Base-by-base conservation (phyloP, 2,888 invertebrate species). In the Schizaphis graminum region DNA sequence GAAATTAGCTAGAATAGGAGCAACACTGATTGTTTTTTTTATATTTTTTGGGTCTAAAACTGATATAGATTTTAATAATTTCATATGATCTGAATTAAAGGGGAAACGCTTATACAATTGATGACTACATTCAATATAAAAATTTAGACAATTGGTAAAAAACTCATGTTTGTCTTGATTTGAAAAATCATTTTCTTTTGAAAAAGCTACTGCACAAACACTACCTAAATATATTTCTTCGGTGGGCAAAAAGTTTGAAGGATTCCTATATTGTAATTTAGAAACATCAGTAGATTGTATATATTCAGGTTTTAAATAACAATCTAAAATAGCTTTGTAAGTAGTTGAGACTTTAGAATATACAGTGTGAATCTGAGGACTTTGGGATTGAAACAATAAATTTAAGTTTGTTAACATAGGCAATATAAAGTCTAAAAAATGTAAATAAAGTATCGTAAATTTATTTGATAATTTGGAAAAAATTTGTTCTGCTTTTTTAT, bases 291-390 rank as follows among this genome's bases (percentile, higher is more conserved):
- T 61, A 67, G 26, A n/a, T 41, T 61, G 28, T 47, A 91, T n/a
- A 44, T 91, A 77, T 24, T 61, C 91, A 5, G 91, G 67, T 67
- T 57, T 44, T 49, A 91, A 49, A 28, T 91, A 91, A 47, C 67
- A 91, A 49, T 49, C 49, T 21, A 91, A 41, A 28, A 91, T 67
- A 24, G 67, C 26, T 77, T 67, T 44, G 21, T 44, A 91, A 26
- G 77, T 8, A 77, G 91, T 8, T 28, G 91, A 24, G 35, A 91
- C 35, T 49, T 24, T 35, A 47, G 28, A 13, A 28, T 91, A 91
- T 3, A n/a, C 28, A 47, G 8, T 26, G 28, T 49, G 49, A 26
- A 86, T 86, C n/a, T 86, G 86, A 49, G 86, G 86, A 49, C 28
- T 86, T 86, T 49, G 47, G 10, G 49, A 49, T 28, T 86, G 86